phyloP scores from a whole-genome alignment of 1,140 invertebrate genomes.

The Sesamia nonagrioides region DNA sequence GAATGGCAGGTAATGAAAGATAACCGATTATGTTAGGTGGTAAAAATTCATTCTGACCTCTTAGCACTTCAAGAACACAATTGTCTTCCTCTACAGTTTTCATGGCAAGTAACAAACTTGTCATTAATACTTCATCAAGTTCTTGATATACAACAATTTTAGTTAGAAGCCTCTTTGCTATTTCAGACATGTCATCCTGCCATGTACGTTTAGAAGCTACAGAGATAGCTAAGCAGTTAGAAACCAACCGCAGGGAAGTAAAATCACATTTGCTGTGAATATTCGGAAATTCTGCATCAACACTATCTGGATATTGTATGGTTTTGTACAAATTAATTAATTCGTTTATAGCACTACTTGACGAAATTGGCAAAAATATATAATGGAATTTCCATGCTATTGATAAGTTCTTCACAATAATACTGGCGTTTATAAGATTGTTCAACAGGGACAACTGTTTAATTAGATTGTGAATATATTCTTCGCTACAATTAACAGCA shows the following conservation, averaged over 20 bases:
- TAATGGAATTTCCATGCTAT: slow-evolving; percentile 82
- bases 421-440: slow-evolving; percentile 70
- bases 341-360: slow-evolving; percentile 72
- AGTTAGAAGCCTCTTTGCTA: slow-evolving; percentile 66
- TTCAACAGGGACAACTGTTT: slow-evolving; percentile 73
- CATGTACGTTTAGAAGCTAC: neutral
- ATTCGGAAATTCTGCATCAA: slow-evolving; percentile 51
- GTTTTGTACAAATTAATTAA: slow-evolving; percentile 74
- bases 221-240: slow-evolving; percentile 52
- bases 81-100: slow-evolving; percentile 60
- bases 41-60: slow-evolving; percentile 73
- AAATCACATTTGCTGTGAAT: slow-evolving; percentile 69
- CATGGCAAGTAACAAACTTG: slow-evolving; percentile 69
- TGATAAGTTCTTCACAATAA: slow-evolving; percentile 76
- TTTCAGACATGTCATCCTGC: slow-evolving; percentile 36
- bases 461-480: slow-evolving; percentile 73
- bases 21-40: slow-evolving; percentile 67
- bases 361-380: slow-evolving; percentile 81
- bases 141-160: slow-evolving; percentile 74
- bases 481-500: slow-evolving; percentile 71
- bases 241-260: slow-evolving; percentile 70
- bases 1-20: slow-evolving; percentile 68
- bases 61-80: slow-evolving; percentile 71
- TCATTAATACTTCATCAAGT: slow-evolving; percentile 75
- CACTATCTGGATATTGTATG: slow-evolving; percentile 47